phyloP scores from a whole-genome alignment of 2,888 invertebrate species.

The Proisotoma minuta region DNA sequence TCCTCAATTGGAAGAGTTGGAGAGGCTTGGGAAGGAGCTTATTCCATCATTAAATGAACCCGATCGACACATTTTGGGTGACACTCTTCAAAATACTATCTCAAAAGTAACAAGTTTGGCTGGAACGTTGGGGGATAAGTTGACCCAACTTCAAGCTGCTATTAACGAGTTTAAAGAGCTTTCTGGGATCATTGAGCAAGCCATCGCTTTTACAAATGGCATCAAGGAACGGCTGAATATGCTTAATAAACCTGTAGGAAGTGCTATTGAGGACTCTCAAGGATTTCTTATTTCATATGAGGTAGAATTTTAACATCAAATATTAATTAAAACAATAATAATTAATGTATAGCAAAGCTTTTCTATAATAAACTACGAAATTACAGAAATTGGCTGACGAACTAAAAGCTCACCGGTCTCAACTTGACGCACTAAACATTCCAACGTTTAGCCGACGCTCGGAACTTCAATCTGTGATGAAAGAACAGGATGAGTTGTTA shows the following conservation, averaged over 20 bases:
- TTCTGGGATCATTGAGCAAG: conserved; percentile 72
- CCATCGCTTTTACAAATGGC: conserved; percentile 70
- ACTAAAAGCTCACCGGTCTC: conserved; percentile 70
- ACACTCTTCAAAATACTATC: conserved; percentile 70
- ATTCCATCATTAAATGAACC: conserved; percentile 75
- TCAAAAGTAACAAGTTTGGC: conserved; percentile 73
- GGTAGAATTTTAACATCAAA: too few species aligned
- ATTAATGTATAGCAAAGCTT: too few species aligned
- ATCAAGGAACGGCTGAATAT: conserved; percentile 79
- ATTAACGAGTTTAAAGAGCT: conserved; percentile 77
- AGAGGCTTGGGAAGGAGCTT: conserved; percentile 73
- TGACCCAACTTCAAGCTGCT: conserved; percentile 67
- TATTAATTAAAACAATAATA: too few species aligned
- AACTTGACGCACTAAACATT: conserved; percentile 53
- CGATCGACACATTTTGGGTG: conserved; percentile 76
- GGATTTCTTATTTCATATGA: conserved; percentile 57
- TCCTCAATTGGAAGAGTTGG: conserved; percentile 63
- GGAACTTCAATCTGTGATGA: conserved; percentile 71
- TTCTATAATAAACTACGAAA: too few species aligned
- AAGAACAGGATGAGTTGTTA: conserved; percentile 80
- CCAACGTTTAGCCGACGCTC: conserved; percentile 60
- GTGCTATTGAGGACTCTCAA: conserved; percentile 81
- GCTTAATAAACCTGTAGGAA: conserved; percentile 79
- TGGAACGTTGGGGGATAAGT: conserved; percentile 70
- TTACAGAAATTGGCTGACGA: conserved; percentile 65